Percentiles rank a stretch among this genome's conserved stretches.
Evolutionary conservation across 1,140 invertebrate genomes (phyloP).

Genomic region (Wasmannia auropunctata): DNA sequence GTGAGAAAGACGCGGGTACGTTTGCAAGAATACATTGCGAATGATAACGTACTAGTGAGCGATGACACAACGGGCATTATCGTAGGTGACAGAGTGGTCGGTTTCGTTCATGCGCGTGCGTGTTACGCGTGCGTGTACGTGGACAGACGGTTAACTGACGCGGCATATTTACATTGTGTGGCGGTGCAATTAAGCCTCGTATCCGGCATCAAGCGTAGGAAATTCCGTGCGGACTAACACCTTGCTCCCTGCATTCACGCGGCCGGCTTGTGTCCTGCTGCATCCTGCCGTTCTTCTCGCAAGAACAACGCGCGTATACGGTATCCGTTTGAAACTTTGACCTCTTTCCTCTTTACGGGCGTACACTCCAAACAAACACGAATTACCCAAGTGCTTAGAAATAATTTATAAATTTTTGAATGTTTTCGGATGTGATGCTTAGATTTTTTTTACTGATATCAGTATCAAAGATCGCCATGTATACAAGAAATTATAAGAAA

Average conservation of each 20-base stretch:
- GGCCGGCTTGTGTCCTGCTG: slow-evolving; percentile 54
- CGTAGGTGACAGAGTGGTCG: slow-evolving; percentile 79
- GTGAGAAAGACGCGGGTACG: slow-evolving; percentile 56
- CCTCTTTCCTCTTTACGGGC: not conserved
- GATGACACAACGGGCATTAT: slow-evolving; percentile 82
- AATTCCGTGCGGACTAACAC: slow-evolving; percentile 82
- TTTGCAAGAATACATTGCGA: slow-evolving; percentile 70
- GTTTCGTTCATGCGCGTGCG: slow-evolving; percentile 73
- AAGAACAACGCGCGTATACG: slow-evolving; percentile 33
- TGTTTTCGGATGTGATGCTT: not conserved
- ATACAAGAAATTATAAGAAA: not conserved
- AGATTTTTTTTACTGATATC: not conserved
- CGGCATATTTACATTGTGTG: slow-evolving; percentile 84
- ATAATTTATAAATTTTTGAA: not conserved
- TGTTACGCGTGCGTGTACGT: slow-evolving; percentile 57
- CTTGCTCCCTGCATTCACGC: slow-evolving; percentile 80
- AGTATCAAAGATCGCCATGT: not conserved
- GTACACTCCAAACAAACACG: not conserved
- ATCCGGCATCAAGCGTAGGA: slow-evolving; percentile 81
- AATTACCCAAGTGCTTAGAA: not conserved
- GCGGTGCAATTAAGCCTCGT: slow-evolving; percentile 84
- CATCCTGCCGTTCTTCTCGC: slow-evolving; percentile 52
- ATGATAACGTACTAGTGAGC: slow-evolving; percentile 74
- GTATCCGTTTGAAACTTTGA: slow-evolving; percentile 41
- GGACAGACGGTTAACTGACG: slow-evolving; percentile 80